Base-by-base conservation (phyloP, 2,888 invertebrate genomes). In the Suillia variegata region DNA sequence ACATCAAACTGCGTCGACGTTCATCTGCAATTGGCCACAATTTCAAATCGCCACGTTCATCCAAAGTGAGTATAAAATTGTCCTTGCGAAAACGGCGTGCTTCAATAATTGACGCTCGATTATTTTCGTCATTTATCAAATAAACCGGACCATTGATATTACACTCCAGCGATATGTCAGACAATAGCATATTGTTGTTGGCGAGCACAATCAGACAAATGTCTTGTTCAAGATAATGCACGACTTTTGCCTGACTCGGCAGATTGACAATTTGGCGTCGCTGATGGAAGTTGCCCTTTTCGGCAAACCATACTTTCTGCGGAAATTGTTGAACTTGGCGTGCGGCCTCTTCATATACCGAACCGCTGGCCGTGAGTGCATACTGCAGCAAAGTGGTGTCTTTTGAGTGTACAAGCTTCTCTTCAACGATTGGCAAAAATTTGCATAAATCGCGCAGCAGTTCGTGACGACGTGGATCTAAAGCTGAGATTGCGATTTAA, bases 231-330 rank as follows among this genome's bases (percentile, higher is more conserved):
- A 79, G 61, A 47, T 81, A 73, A 13, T 71, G 62, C 1, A 78
- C 70, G 18, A 73, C 62, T 31, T 67, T 74, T 8, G 76, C 74
- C 18, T 72, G 61, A 24, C 71, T 58, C 1, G 75, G 75, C 33
- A 83, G 62, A 33, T 74, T 72, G 12, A 81, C 68, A 6, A 82
- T 80, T 59, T 81, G 80, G 1, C 80, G 80, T 18, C 78, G 74
- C 59, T 80, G 79, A 62, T 80, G 80, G 49, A 78, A 79, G 26
- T 76, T 75, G 6, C 80, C 82, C 82, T 76, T 73, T 62, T 80
- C 78, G 2, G 60, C 70, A 49, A 82, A 80, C 80, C 81, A 82
- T 20, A 79, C 70, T 51, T 71, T 73, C 42, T 75, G 63, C 0
- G 68, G 59, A 68, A 77, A 80, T 3, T 63, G 54, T 21, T 63